These are phyloP conservation scores for Anthonomus grandis DNA, from an alignment of 1,140 invertebrate genomes.

Conservation along the genomic window DNA sequence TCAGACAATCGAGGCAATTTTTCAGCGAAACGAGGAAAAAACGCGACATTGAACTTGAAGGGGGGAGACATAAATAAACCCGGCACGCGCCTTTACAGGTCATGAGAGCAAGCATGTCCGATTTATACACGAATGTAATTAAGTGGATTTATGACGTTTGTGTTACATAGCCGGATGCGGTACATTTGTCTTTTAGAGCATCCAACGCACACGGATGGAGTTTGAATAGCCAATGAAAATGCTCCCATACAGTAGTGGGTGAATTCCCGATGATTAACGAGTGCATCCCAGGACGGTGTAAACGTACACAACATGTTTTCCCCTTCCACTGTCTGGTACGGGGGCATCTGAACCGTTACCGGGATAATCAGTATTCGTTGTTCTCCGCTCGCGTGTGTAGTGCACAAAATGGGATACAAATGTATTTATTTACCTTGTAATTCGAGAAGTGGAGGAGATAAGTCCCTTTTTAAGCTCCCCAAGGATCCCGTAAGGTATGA, in stretches of 20 bases:
- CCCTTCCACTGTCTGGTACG: not conserved
- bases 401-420: not conserved
- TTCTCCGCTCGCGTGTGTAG: not conserved
- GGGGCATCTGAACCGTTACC: not conserved
- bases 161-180: not conserved
- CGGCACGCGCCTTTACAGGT: conserved; percentile 20
- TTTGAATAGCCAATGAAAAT: too few species aligned
- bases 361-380: not conserved
- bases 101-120: conserved; percentile 19
- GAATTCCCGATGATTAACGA: too few species aligned
- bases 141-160: conserved; percentile 18
- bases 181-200: not conserved
- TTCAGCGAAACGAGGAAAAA: conserved; percentile 17
- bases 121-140: conserved; percentile 20
- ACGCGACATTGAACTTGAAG: conserved; percentile 20
- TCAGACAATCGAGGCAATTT: conserved; percentile 15
- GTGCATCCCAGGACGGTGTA: too few species aligned
- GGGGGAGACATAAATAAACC: too few species aligned
- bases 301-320: too few species aligned
- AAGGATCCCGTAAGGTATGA: not conserved
- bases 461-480: not conserved
- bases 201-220: too few species aligned
- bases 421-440: not conserved
- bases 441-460: not conserved
- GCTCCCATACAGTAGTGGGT: too few species aligned